Conservation (phyloP, 2,113 vertebrate genomes). For the Anguilla rostrata region DNA sequence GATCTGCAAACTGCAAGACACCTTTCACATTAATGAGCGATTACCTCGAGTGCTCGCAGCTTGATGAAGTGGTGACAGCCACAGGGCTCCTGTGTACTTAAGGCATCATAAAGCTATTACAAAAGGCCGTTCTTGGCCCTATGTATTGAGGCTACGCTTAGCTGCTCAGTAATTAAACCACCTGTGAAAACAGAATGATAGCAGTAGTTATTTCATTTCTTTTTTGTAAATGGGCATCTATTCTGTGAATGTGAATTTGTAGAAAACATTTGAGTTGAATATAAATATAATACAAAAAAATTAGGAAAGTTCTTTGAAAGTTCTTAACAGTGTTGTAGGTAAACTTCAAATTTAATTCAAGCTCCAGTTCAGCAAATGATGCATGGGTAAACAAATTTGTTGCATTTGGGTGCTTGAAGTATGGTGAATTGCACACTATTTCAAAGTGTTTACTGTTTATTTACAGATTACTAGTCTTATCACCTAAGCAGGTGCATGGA, state of each 20-base stretch:
- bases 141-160: not conserved
- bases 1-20: conserved; percentile 14
- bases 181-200: not conserved
- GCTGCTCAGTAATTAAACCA: not conserved
- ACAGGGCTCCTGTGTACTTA: not conserved
- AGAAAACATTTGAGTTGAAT: too few species aligned
- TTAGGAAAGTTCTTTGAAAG: too few species aligned
- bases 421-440: too few species aligned
- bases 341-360: too few species aligned
- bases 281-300: too few species aligned
- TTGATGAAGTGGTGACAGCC: conserved; percentile 7
- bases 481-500: not conserved
- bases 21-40: conserved; percentile 12
- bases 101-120: not conserved
- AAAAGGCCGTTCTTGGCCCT: not conserved
- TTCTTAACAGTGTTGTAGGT: too few species aligned
- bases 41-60: not conserved
- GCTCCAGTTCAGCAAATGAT: too few species aligned
- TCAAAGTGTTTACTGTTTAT: too few species aligned
- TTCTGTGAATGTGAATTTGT: not conserved
- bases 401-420: too few species aligned
- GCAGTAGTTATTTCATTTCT: not conserved
- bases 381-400: too few species aligned
- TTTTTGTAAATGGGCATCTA: not conserved
- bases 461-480: not conserved